phyloP scores from a whole-genome alignment of 2,113 vertebrate species.

The Dicaeum eximium region DNA sequence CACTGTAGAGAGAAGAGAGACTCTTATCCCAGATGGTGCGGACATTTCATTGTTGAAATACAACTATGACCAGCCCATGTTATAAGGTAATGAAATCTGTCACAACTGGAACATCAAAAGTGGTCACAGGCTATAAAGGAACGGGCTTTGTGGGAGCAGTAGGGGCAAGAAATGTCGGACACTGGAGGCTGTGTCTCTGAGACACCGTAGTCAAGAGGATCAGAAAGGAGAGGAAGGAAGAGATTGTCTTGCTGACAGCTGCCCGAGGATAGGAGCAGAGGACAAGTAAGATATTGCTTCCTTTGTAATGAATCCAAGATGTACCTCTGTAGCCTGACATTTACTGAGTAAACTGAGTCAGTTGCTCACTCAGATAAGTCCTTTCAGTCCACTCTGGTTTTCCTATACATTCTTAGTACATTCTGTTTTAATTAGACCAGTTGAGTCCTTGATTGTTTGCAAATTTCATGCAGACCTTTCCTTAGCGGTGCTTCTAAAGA shows the following conservation, averaged over 20 bases:
- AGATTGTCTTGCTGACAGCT: slow-evolving; percentile 62
- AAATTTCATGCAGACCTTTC: slow-evolving; percentile 52
- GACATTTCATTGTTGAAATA: slow-evolving; percentile 57
- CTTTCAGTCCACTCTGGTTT: slow-evolving; percentile 1
- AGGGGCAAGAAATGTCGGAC: not conserved
- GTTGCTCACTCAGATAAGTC: slow-evolving; percentile 4
- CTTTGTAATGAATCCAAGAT: slow-evolving; percentile 65
- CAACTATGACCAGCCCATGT: slow-evolving; percentile 14
- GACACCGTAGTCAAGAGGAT: slow-evolving; percentile 3
- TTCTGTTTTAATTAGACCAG: slow-evolving; percentile 58
- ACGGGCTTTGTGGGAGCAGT: not conserved
- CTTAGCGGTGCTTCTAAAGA: slow-evolving; percentile 30
- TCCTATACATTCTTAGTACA: slow-evolving; percentile 29
- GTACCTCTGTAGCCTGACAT: slow-evolving; percentile 11
- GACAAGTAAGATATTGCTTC: slow-evolving; percentile 65
- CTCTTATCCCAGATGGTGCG: slow-evolving; percentile 57
- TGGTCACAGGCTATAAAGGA: slow-evolving; percentile 53
- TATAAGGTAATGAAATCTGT: slow-evolving; percentile 57
- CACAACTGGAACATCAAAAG: slow-evolving; percentile 59
- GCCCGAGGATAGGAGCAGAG: slow-evolving; percentile 12
- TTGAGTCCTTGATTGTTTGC: slow-evolving; percentile 36
- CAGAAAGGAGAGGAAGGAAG: slow-evolving; percentile 59
- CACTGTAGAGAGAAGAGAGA: slow-evolving; percentile 47
- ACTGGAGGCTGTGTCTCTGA: slow-evolving; percentile 33
- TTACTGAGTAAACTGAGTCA: slow-evolving; percentile 18